Conservation (phyloP, 2,113 vertebrate species). For the Agapornis roseicollis region DNA sequence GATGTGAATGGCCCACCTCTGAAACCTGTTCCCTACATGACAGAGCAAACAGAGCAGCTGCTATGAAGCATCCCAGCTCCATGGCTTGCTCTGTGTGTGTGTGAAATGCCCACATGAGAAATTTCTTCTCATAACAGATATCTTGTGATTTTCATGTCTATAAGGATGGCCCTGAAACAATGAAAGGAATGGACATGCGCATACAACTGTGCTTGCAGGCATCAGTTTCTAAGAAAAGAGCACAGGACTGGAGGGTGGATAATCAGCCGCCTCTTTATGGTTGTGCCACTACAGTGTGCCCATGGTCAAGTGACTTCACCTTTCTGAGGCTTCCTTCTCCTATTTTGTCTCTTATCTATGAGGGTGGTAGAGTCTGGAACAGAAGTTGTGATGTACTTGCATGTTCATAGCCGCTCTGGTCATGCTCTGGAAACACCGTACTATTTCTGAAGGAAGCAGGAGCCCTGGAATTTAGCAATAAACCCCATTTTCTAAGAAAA, state of each 20-base stretch:
- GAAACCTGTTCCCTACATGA: not conserved
- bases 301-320: not conserved
- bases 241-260: not conserved
- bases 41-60: not conserved
- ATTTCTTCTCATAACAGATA: not conserved
- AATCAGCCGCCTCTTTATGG: not conserved
- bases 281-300: rapidly evolving
- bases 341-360: not conserved
- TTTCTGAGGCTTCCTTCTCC: not conserved
- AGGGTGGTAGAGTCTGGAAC: not conserved
- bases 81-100: not conserved
- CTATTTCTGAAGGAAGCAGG: not conserved
- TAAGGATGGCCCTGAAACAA: not conserved
- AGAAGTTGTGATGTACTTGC: not conserved
- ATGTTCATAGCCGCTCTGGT: not conserved
- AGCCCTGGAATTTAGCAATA: not conserved
- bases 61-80: not conserved
- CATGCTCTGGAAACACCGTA: not conserved
- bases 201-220: not conserved
- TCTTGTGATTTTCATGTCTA: not conserved
- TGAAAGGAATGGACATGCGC: rapidly evolving
- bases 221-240: not conserved
- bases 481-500: not conserved
- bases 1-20: not conserved
- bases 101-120: not conserved